Base-by-base conservation (phyloP, 2,113 vertebrate species). In the Alouatta palliata region DNA sequence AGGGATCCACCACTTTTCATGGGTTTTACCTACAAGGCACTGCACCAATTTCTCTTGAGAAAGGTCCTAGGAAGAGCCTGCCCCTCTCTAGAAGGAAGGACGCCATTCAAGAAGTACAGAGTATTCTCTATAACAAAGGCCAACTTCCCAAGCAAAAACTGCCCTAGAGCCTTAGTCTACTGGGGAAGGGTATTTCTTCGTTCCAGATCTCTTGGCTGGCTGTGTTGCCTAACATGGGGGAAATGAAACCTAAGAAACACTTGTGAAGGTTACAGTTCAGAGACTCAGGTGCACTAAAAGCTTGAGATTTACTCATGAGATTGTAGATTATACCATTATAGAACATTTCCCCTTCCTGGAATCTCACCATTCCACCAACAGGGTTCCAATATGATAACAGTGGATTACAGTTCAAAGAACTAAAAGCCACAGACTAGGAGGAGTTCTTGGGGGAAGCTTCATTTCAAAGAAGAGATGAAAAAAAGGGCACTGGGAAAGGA, bases 381-480 rank as follows among this genome's bases (percentile, higher is more conserved):
- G 20, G 40, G 13, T 40, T 61, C 40, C 52, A 14, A 1, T 0
- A 3, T 5, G 9, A 47, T 11, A 12, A n/a, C 17, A 6, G 30
- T 56, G n/a, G 37, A 52, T 56, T 76, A 16, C 4, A 30, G 7
- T 35, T 30, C 10, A 80, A 77, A 47, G 17, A n/a, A 19, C 66
- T n/a, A n/a, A 35, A 68, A 68, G 13, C 6, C 32, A 68, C 20
- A 30, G 35, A 30, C 16, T 52, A 4, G 16, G 32, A 47, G 30
- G 21, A 30, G 23, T 16, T 71, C 32, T 71, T 32, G 16, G 32
- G 25, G 12, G 49, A 82, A 49, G 32, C 58, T 5, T 40, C 0
- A 1, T 8, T 80, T 45, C 37, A 8, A 47, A 45, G 40, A 37
- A 58, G 37, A 52, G 47, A 14, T 54, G 30, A 20, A 45, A 87